A percentile compares a stretch with the other conserved stretches of the same genome.
phyloP scores from a whole-genome alignment of 2,113 vertebrate species.

The Trinectes maculatus region DNA sequence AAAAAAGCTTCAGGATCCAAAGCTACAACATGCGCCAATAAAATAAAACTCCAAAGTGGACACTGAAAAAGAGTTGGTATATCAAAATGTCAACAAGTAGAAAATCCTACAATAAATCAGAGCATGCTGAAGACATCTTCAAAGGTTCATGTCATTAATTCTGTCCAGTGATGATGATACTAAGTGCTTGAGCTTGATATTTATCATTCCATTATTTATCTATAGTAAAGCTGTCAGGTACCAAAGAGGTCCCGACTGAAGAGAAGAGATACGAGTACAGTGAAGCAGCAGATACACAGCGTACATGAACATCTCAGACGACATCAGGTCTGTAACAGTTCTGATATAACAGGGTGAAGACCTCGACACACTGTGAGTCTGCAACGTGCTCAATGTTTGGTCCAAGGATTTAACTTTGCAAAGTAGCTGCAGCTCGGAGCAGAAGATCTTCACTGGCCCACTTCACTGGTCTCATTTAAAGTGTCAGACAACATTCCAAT shows the following conservation, averaged over 20 bases:
- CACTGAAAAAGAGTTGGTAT: not conserved
- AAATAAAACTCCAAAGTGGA: conserved; percentile 11
- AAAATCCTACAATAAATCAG: conserved; percentile 30
- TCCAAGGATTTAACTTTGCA: no score
- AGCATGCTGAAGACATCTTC: not conserved
- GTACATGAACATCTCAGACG: conserved; percentile 9
- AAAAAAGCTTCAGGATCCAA: no score
- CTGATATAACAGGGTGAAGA: not conserved
- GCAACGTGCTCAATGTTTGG: no score
- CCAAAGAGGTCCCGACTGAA: conserved; percentile 13
- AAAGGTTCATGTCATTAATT: not conserved
- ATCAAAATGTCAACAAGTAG: conserved; percentile 41
- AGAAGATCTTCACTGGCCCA: no score
- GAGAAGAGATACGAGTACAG: not conserved
- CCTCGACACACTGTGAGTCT: not conserved
- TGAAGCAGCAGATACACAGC: conserved; percentile 20
- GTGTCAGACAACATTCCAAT: no score
- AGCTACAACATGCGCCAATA: conserved; percentile 13
- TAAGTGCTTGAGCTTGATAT: not conserved
- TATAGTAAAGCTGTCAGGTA: conserved; percentile 1
- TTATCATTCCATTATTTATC: not conserved
- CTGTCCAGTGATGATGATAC: not conserved
- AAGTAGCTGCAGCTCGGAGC: no score
- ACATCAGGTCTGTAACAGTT: no score
- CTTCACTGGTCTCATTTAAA: no score